Evolutionary conservation across 2,797 vertebrate genomes (phyloP).

Genomic region (Numenius phaeopus): DNA sequence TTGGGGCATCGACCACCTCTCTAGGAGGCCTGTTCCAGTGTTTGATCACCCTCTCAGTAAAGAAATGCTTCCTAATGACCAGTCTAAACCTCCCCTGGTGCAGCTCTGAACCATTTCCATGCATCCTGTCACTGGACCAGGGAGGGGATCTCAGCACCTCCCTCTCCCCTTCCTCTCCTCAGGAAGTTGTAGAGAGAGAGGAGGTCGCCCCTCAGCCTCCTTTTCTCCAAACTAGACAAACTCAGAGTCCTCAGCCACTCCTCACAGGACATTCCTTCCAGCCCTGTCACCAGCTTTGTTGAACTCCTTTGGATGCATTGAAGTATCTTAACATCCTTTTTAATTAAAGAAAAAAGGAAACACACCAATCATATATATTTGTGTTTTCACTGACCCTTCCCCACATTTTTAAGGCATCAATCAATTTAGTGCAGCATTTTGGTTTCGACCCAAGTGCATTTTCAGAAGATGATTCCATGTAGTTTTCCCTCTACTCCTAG

Average conservation of each 20-base stretch:
- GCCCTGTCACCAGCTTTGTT: neutral
- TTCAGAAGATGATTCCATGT: neutral
- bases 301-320: neutral
- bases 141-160: neutral
- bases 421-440: neutral
- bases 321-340: neutral
- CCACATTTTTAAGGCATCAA: neutral
- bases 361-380: fast-evolving
- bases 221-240: neutral
- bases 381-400: neutral
- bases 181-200: neutral
- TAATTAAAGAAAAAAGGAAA: neutral
- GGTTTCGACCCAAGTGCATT: neutral
- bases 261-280: neutral
- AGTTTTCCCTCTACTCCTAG: neutral
- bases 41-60: neutral
- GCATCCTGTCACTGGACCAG: fast-evolving
- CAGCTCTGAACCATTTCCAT: neutral
- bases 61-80: neutral
- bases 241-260: neutral
- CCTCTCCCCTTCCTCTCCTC: neutral
- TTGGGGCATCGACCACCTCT: fast-evolving
- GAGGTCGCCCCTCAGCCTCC: neutral
- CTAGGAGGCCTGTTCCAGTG: neutral
- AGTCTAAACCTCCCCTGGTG: neutral